Evolutionary conservation across 2,888 invertebrate species (phyloP).

Genomic region (Pseudoips prasinana): DNA sequence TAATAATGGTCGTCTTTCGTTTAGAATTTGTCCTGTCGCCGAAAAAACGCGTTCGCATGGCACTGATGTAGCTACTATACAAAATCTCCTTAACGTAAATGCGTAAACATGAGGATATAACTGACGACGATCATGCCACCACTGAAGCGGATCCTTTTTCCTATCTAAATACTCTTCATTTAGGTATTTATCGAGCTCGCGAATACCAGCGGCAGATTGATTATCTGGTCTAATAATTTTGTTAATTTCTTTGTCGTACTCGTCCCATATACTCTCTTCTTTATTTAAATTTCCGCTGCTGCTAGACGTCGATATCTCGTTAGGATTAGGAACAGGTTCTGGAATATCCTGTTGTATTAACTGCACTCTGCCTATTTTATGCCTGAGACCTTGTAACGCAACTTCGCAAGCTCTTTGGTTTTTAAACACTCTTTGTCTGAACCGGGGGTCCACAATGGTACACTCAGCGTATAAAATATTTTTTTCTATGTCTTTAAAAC

Average conservation of each 20-base stretch:
- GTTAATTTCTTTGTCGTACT: constrained; percentile 5
- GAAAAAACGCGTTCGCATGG: constrained; percentile 9
- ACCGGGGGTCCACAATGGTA: constrained; percentile 14
- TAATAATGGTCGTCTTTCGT: too few species aligned
- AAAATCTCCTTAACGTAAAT: constrained; percentile 7
- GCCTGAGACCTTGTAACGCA: constrained; percentile 1
- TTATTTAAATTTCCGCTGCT: constrained; percentile 3
- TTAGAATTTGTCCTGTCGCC: too few species aligned
- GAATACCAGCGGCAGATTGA: constrained; percentile 11
- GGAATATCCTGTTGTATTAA: constrained; percentile 1
- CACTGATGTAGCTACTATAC: constrained; percentile 8
- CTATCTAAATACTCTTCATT: constrained; percentile 8
- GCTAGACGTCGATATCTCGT: constrained; percentile 1
- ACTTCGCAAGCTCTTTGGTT: constrained; percentile 1
- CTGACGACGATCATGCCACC: constrained; percentile 11
- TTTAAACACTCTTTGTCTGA: constrained; percentile 9
- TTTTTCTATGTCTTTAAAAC: constrained; percentile 8
- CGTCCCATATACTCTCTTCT: constrained; percentile 8
- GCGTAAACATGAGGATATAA: constrained; percentile 8
- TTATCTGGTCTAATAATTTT: constrained; percentile 8
- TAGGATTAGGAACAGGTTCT: constrained; percentile 3
- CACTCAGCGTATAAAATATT: constrained; percentile 7
- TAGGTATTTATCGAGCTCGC: constrained; percentile 15
- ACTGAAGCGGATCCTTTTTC: constrained; percentile 11
- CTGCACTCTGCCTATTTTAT: constrained; percentile 1